These are phyloP conservation scores for Danaus plexippus DNA, from an alignment of 1,140 invertebrate genomes.

Conservation along the genomic window DNA sequence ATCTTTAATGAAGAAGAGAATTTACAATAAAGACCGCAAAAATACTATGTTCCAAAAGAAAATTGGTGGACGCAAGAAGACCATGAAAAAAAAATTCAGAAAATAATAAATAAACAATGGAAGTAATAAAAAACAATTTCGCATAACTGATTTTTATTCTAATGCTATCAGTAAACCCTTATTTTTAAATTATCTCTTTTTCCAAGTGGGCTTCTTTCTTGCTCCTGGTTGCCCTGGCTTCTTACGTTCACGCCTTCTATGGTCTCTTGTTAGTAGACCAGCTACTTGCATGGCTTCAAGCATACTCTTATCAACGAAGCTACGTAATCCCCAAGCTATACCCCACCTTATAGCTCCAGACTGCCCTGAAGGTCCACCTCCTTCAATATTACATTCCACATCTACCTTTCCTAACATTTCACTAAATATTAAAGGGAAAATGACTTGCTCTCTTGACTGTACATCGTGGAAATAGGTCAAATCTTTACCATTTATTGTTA, in stretches of 20 bases:
- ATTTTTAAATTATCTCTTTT: constrained; percentile 78
- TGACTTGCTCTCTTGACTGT: constrained; percentile 82
- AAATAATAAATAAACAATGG: constrained; percentile 22
- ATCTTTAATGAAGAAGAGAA: constrained; percentile 74
- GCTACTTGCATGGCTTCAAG: constrained; percentile 93
- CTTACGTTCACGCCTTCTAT: constrained; percentile 87
- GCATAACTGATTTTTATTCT: constrained; percentile 6
- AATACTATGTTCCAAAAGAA: constrained; percentile 68
- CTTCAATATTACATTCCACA: constrained; percentile 81
- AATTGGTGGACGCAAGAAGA: constrained; percentile 59
- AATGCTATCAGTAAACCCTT: constrained; percentile 2
- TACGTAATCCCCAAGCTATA: constrained; percentile 83
- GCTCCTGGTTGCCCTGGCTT: constrained; percentile 94
- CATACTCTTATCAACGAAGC: constrained; percentile 84
- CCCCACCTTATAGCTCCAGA: constrained; percentile 90
- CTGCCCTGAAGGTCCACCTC: constrained; percentile 82
- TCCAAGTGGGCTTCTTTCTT: constrained; percentile 95
- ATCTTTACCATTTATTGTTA: constrained; percentile 85
- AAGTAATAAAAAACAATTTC: constrained; percentile 11
- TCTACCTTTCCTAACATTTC: constrained; percentile 85
- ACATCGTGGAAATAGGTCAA: constrained; percentile 82
- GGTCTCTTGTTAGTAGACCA: constrained; percentile 90
- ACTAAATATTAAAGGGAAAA: constrained; percentile 90
- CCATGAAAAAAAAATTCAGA: constrained; percentile 49
- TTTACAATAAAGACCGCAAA: constrained; percentile 74